Evolutionary conservation across 2,797 vertebrate species (phyloP).

Genomic region (Thalassophryne amazonica): DNA sequence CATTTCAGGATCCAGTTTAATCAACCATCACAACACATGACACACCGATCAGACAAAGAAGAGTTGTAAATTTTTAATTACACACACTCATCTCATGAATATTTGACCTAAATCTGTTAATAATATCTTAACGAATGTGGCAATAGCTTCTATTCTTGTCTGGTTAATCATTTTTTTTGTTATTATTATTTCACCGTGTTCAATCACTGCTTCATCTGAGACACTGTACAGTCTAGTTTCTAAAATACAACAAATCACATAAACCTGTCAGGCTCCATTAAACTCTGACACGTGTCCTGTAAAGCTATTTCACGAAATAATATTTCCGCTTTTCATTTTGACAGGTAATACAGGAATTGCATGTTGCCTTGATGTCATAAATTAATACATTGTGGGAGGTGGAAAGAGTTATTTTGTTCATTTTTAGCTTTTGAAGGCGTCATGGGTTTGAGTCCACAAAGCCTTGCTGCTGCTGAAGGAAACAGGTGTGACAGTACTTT

Average conservation of each 20-base stretch:
- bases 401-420: no score
- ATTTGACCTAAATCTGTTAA: slow-evolving; percentile 28
- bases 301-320: background rate
- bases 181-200: slow-evolving; percentile 37
- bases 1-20: background rate
- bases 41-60: slow-evolving; percentile 2
- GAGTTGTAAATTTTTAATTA: slow-evolving; percentile 55
- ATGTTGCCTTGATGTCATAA: background rate
- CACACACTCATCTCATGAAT: slow-evolving; percentile 45
- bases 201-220: slow-evolving; percentile 1
- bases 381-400: background rate
- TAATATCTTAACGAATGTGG: slow-evolving; percentile 43
- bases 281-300: slow-evolving; percentile 1
- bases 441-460: no score
- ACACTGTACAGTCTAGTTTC: background rate
- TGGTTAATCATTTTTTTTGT: slow-evolving; percentile 42
- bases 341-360: slow-evolving; percentile 1
- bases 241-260: no score
- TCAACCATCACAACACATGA: background rate
- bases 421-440: no score
- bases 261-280: no score
- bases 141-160: slow-evolving; percentile 52
- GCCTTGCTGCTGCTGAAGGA: background rate
- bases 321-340: background rate
- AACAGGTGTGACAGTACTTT: slow-evolving; percentile 3